Evolutionary conservation across 2,888 invertebrate species (phyloP).

Genomic region (Oegoconia quadripuncta): DNA sequence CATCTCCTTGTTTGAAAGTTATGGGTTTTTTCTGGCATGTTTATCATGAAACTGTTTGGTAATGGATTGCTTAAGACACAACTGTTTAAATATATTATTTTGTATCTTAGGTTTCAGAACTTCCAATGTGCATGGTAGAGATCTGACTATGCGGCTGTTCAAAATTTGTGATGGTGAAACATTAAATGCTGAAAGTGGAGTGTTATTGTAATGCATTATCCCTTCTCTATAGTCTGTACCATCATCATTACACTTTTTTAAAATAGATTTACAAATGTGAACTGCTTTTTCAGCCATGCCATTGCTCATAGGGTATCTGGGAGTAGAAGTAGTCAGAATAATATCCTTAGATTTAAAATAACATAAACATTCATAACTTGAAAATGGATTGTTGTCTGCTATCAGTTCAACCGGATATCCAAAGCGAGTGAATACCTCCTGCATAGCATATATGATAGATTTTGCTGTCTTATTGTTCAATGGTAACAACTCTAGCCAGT

Average conservation of each 20-base stretch:
- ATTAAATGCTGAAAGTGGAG: not conserved
- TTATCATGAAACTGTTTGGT: not conserved
- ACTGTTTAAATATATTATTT: not conserved
- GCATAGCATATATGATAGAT: conserved; percentile 7
- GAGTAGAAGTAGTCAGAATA: not conserved
- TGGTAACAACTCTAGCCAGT: conserved; percentile 7
- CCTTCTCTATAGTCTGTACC: not conserved
- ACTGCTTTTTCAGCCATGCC: not conserved
- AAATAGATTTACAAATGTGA: not conserved
- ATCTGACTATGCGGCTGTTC: not conserved
- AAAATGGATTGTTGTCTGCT: conserved; percentile 1
- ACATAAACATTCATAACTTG: not conserved
- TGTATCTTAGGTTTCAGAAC: not conserved
- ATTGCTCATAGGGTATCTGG: not conserved
- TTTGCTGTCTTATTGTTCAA: conserved; percentile 5
- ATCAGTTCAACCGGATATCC: conserved; percentile 9
- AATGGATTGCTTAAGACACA: conserved; percentile 1
- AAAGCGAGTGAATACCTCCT: conserved; percentile 5
- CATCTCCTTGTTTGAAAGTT: not conserved
- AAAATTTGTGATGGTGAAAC: conserved; percentile 1
- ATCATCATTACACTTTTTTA: not conserved
- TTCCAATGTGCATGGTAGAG: not conserved
- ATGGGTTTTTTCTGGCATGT: not conserved
- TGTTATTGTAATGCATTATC: not conserved
- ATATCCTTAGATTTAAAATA: not conserved